Percentiles rank a stretch among this genome's conserved stretches.
phyloP scores from a whole-genome alignment of 2,888 invertebrate species.

The Drosophila fulvimacula region DNA sequence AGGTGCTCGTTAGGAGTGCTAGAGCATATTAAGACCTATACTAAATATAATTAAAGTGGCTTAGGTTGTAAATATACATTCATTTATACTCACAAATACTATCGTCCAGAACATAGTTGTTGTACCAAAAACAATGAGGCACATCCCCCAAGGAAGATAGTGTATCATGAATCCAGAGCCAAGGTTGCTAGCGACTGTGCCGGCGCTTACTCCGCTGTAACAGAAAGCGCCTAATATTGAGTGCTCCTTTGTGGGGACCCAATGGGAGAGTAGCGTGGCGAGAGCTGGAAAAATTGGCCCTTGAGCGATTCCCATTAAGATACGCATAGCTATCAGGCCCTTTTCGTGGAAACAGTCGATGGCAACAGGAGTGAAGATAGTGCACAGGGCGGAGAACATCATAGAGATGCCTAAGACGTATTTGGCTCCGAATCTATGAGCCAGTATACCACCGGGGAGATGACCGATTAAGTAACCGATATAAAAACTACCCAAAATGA shows the following conservation, averaged over 20 bases:
- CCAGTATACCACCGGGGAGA: slow-evolving; percentile 91
- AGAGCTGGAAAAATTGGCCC: slow-evolving; percentile 93
- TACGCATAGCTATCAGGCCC: slow-evolving; percentile 88
- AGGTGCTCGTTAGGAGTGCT: slow-evolving; percentile 88
- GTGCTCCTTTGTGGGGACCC: slow-evolving; percentile 91
- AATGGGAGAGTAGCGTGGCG: slow-evolving; percentile 90
- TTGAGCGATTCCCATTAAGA: slow-evolving; percentile 92
- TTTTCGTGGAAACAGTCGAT: slow-evolving; percentile 63
- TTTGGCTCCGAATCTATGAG: slow-evolving; percentile 92
- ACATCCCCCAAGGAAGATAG: slow-evolving; percentile 88
- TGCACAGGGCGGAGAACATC: slow-evolving; percentile 88
- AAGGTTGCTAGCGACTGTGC: slow-evolving; percentile 87
- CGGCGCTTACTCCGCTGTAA: slow-evolving; percentile 89
- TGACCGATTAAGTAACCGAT: slow-evolving; percentile 93
- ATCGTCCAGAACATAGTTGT: slow-evolving; percentile 87
- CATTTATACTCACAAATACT: slow-evolving; percentile 86
- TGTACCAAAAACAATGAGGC: slow-evolving; percentile 91
- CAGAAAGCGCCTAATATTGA: slow-evolving; percentile 90
- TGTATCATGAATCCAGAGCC: slow-evolving; percentile 89
- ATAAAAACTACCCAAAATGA: slow-evolving; percentile 91
- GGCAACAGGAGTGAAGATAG: slow-evolving; percentile 24
- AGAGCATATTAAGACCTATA: slow-evolving; percentile 79
- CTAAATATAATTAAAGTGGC: not conserved
- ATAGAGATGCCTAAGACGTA: slow-evolving; percentile 91
- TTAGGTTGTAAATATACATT: not conserved